Percentiles rank a stretch among this genome's conserved stretches.
Conservation (phyloP, 2,888 invertebrate genomes). For the Scaptomyza reducta region DNA sequence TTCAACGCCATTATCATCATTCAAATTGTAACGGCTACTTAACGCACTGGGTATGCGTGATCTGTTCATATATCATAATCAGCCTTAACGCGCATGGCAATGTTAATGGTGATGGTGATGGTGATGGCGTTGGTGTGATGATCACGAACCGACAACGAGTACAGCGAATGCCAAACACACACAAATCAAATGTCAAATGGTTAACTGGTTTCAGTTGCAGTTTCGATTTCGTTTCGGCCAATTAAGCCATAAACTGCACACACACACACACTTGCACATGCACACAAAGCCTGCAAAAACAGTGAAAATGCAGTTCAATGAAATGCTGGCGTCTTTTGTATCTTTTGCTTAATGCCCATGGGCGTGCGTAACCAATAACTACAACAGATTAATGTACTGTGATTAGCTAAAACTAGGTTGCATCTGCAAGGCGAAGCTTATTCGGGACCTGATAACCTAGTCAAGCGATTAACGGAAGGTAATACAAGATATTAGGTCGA, state of each 20-base stretch:
- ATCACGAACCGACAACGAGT: not conserved
- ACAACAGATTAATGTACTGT: not conserved
- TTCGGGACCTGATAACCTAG: not conserved
- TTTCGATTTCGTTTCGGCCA: conserved; percentile 64
- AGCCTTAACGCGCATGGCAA: conserved; percentile 32
- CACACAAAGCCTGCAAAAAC: conserved; percentile 4
- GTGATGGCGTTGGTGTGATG: conserved; percentile 30
- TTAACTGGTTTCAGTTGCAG: conserved; percentile 41
- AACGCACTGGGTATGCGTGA: conserved; percentile 71
- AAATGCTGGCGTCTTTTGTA: conserved; percentile 40
- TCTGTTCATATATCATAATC: conserved; percentile 45
- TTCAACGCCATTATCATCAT: conserved; percentile 40
- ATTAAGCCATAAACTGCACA: conserved; percentile 63
- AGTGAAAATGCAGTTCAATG: conserved; percentile 66
- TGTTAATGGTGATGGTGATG: too few relatives aligned
- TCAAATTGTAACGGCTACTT: conserved; percentile 69
- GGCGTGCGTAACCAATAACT: not conserved
- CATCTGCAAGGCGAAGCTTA: not conserved
- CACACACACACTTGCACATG: conserved; percentile 12
- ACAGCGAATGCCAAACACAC: conserved; percentile 16
- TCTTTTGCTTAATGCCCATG: conserved; percentile 11
- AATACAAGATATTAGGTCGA: too few relatives aligned
- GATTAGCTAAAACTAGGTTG: conserved; percentile 1
- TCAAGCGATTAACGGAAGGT: not conserved
- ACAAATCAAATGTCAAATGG: conserved; percentile 57